phyloP scores from a whole-genome alignment of 2,888 invertebrate genomes.

The Linyphia triangularis region DNA sequence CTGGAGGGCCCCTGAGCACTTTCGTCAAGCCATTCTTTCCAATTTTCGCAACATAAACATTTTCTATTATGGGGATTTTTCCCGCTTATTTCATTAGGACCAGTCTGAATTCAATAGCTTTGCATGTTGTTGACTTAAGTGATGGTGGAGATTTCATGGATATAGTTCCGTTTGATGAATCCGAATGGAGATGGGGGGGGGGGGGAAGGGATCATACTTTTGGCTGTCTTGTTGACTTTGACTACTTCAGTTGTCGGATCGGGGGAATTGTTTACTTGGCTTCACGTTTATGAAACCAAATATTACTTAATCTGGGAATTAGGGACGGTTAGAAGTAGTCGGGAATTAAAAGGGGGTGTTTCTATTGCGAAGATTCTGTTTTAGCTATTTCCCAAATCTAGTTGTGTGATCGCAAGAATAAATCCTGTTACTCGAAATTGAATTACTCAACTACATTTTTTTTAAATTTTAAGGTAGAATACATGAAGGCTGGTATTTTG shows the following conservation, averaged over 20 bases:
- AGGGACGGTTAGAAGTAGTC: slow-evolving; percentile 16
- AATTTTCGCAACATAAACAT: slow-evolving; percentile 67
- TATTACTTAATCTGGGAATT: too few species aligned
- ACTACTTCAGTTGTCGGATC: slow-evolving; percentile 6
- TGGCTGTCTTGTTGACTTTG: slow-evolving; percentile 43
- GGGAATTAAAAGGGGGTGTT: slow-evolving; percentile 14
- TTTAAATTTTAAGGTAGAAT: too few species aligned
- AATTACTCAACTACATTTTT: too few species aligned
- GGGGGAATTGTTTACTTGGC: slow-evolving; percentile 21
- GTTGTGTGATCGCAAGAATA: too few species aligned
- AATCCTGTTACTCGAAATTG: too few species aligned
- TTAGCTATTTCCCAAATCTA: too few species aligned
- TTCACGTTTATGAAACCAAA: slow-evolving; percentile 45
- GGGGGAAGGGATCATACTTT: slow-evolving; percentile 45
- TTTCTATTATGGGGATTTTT: slow-evolving; percentile 39
- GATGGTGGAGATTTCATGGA: slow-evolving; percentile 61
- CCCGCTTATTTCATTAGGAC: slow-evolving; percentile 66
- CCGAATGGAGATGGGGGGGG: slow-evolving; percentile 57
- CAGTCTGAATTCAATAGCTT: slow-evolving; percentile 32
- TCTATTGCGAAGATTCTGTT: too few species aligned
- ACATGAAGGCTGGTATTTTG: too few species aligned
- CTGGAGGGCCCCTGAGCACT: slow-evolving; percentile 47
- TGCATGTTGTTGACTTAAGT: slow-evolving; percentile 62
- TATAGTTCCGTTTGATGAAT: slow-evolving; percentile 69
- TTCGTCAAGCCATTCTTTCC: slow-evolving; percentile 56